Base-by-base conservation (phyloP, 1,140 invertebrate genomes). In the Zaprionus taronus region DNA sequence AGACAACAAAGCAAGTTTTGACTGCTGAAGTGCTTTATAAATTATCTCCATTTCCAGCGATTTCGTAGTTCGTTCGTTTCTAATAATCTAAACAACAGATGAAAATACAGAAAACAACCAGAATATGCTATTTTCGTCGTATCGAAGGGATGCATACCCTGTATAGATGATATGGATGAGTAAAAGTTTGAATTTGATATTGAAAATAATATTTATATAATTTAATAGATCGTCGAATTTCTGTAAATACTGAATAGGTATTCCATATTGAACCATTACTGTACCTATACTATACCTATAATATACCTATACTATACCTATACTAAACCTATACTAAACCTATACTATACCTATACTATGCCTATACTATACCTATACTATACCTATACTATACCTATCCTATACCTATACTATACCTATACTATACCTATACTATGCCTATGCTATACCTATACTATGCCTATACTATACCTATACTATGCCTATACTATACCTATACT, bases 11-110 rank as follows among this genome's bases (percentile, higher is more conserved):
- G 61, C 47, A 63, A 62, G 55, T 62, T 65, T 17, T 26, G 38
- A 53, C n/a, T 53, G 61, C 66, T 80, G 80, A 89, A 87, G 80
- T 81, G 81, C 53, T 83, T 83, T 87, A 87, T 87, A 89, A 84
- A 89, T 87, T 82, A 87, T 83, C 83, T 84, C 63, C 81, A 81
- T 60, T 67, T 79, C 63, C 68, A 58, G 53, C 41, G 65, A 49
- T 53, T 80, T 73, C 51, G 57, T 80, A 72, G 80, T 66, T 78
- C 74, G 84, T 87, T 89, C 78, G 71, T 89, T 83, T 83, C 67
- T 62, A 65, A 80, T 83, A 83, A 81, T 81, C 83, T 89, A 89
- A 89, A 87, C 83, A 87, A 89, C 73, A 82, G 61, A 62, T 55
- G 66, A 65, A 74, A 74, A 75, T 74, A 38, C 71, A 79, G 70